These are phyloP conservation scores for Stegophylla sp. DNA, from an alignment of 2,888 invertebrate genomes.

Conservation along the genomic window DNA sequence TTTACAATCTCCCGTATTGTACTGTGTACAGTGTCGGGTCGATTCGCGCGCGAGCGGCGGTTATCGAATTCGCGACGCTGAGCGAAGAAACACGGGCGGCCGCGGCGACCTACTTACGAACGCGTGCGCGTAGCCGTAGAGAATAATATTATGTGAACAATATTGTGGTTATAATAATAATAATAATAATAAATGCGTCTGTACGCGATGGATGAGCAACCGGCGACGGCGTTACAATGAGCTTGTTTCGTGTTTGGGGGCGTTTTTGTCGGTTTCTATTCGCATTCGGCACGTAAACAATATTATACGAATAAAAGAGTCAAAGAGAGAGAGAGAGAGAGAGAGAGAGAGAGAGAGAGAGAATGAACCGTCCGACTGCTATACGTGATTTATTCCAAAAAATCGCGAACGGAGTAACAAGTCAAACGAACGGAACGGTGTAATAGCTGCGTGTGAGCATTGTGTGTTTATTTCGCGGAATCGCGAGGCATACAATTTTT, in stretches of 20 bases:
- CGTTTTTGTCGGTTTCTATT: not conserved
- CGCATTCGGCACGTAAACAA: not conserved
- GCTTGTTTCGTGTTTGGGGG: not conserved
- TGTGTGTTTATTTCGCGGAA: not conserved
- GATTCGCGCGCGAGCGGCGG: too few species aligned
- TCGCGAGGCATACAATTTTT: not conserved
- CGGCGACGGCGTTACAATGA: not conserved
- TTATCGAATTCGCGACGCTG: too few species aligned
- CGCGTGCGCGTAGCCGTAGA: too few species aligned
- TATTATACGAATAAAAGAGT: not conserved
- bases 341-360: not conserved
- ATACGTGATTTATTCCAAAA: conserved; percentile 20
- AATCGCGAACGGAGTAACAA: not conserved
- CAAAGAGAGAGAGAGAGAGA: too few species aligned
- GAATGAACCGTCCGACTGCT: not conserved
- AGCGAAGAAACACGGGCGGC: too few species aligned
- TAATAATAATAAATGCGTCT: too few species aligned
- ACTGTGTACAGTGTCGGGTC: too few species aligned
- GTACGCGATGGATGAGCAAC: not conserved
- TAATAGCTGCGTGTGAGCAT: not conserved
- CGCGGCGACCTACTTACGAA: too few species aligned
- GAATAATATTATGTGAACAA: too few species aligned
- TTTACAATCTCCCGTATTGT: too few species aligned
- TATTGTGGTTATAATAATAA: not conserved
- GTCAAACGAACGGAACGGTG: not conserved